Evolutionary conservation across 2,797 vertebrate species (phyloP).

Genomic region (Gymnoscopelus microlampas): DNA sequence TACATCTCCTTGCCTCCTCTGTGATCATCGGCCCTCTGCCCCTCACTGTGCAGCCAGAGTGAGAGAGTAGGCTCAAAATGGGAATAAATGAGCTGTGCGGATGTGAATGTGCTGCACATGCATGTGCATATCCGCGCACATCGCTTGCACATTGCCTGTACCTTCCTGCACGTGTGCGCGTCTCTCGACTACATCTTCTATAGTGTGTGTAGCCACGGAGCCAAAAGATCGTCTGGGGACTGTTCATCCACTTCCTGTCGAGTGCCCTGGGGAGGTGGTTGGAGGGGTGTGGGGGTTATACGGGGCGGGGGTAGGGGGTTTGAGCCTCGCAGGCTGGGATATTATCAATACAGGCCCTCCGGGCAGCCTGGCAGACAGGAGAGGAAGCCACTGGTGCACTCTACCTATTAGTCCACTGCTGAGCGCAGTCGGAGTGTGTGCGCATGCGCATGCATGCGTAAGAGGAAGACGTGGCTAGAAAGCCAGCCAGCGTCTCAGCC

Average conservation of each 20-base stretch:
- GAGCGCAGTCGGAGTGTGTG: conserved; percentile 62
- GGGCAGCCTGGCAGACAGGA: conserved; percentile 83
- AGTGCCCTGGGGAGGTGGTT: conserved; percentile 67
- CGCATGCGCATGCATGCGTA: no score
- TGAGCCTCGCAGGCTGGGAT: conserved; percentile 80
- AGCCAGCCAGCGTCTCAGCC: no score
- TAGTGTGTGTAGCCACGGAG: conserved; percentile 59
- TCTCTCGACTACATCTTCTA: conserved; percentile 47
- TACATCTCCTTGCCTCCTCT: conserved; percentile 57
- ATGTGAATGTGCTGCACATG: conserved; percentile 32
- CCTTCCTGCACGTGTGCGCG: conserved; percentile 16
- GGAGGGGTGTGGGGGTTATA: conserved; percentile 49
- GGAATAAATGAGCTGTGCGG: conserved; percentile 77
- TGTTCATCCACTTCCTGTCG: conserved; percentile 74
- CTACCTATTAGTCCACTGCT: conserved; percentile 81
- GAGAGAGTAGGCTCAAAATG: conserved; percentile 66
- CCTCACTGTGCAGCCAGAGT: conserved; percentile 56
- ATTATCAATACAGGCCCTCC: conserved; percentile 83
- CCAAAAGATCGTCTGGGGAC: conserved; percentile 76
- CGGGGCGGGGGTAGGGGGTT: conserved; percentile 68
- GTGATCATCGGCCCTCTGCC: conserved; percentile 69
- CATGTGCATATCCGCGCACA: no score
- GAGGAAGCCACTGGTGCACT: conserved; percentile 72
- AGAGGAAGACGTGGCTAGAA: no score
- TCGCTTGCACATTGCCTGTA: background rate